These are phyloP conservation scores for Taxidea taxus DNA, from an alignment of 2,113 vertebrate species.

Conservation along the genomic window DNA sequence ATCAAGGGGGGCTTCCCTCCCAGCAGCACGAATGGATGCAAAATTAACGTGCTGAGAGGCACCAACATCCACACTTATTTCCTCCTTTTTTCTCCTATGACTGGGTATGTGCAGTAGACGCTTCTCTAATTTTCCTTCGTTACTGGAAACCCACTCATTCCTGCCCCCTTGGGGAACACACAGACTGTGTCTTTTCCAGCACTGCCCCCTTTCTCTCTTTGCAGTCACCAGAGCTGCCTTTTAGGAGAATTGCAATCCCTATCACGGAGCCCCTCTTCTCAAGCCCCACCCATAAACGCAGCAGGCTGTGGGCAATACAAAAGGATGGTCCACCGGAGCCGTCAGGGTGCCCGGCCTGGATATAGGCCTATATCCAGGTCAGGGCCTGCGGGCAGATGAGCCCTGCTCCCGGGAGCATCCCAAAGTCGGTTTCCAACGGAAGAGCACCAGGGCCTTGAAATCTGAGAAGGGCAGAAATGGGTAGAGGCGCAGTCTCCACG, in stretches of 20 bases:
- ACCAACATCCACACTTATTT: not conserved
- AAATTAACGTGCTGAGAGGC: rapidly evolving
- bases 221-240: not conserved
- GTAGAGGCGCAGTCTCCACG: rapidly evolving
- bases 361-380: rapidly evolving
- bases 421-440: rapidly evolving
- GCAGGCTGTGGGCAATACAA: not conserved
- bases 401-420: not conserved
- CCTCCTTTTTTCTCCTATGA: rapidly evolving
- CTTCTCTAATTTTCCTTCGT: not conserved
- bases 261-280: not conserved
- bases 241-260: not conserved
- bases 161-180: rapidly evolving
- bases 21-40: not conserved
- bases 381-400: rapidly evolving
- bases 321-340: not conserved
- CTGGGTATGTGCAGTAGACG: not conserved
- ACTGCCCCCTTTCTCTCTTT: not conserved
- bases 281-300: not conserved
- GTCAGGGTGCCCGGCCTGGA: not conserved
- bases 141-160: not conserved
- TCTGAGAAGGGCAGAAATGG: not conserved
- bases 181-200: not conserved
- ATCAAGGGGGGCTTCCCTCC: not conserved
- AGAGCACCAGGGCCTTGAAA: rapidly evolving